Conservation (phyloP, 1,140 invertebrate genomes). For the Myzus persicae region DNA sequence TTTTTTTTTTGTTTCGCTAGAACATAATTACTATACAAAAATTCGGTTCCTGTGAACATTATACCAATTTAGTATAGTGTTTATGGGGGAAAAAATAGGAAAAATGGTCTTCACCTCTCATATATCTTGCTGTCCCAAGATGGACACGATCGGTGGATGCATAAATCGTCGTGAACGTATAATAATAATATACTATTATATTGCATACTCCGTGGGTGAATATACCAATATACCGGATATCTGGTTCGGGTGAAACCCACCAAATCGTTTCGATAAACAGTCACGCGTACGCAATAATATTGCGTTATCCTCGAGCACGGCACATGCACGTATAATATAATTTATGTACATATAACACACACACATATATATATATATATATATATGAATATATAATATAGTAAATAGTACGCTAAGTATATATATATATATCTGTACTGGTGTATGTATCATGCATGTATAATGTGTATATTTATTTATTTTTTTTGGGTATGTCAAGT, state of each 20-base stretch:
- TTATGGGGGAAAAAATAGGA: neutral
- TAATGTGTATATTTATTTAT: neutral
- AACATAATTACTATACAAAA: neutral
- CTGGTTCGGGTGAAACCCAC: neutral
- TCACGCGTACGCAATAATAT: conserved; percentile 36
- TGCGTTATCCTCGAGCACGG: neutral
- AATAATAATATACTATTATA: neutral
- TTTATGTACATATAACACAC: neutral
- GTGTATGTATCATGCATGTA: too few species aligned
- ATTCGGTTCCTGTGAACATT: neutral
- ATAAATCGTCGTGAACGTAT: neutral
- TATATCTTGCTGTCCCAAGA: neutral
- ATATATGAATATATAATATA: neutral
- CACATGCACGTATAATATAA: neutral
- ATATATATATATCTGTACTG: neutral
- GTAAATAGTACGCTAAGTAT: neutral
- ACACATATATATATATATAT: too few species aligned
- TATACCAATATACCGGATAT: neutral
- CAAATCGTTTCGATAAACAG: conserved; percentile 33
- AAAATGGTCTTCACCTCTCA: neutral
- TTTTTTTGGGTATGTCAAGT: neutral
- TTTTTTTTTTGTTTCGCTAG: neutral
- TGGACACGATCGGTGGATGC: neutral
- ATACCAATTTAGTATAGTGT: neutral
- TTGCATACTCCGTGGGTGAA: neutral